These are phyloP conservation scores for Trissoscelio sp. DNA, from an alignment of 2,888 invertebrate species.

Conservation along the genomic window DNA sequence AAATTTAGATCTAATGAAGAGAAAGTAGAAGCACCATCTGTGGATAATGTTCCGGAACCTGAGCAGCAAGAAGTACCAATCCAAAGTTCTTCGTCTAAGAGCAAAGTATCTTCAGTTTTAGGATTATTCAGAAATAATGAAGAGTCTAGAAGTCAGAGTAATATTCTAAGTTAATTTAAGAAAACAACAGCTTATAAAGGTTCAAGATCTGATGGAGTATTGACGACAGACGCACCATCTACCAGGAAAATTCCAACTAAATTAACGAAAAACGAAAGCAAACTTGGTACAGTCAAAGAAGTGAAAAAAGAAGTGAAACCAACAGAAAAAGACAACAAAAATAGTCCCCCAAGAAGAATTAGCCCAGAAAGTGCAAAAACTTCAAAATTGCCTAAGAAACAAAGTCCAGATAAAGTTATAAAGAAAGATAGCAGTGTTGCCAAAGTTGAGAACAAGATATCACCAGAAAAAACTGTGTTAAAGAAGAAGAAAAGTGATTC, in stretches of 20 bases:
- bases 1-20: conserved; percentile 82
- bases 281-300: conserved; percentile 52
- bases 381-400: conserved; percentile 73
- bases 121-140: conserved; percentile 88
- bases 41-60: conserved; percentile 72
- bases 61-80: not conserved
- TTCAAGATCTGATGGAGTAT: conserved; percentile 73
- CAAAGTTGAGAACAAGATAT: conserved; percentile 70
- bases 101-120: conserved; percentile 90
- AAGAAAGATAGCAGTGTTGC: conserved; percentile 61
- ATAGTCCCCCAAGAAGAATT: conserved; percentile 72
- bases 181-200: conserved; percentile 83
- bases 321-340: conserved; percentile 67
- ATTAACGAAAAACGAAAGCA: conserved; percentile 72
- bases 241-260: conserved; percentile 80
- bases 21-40: conserved; percentile 84
- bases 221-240: conserved; percentile 68
- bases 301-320: conserved; percentile 70
- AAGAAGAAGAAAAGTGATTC: conserved; percentile 71
- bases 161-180: conserved; percentile 84
- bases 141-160: conserved; percentile 69
- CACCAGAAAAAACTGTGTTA: conserved; percentile 72
- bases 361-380: conserved; percentile 70
- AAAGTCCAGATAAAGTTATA: conserved; percentile 75
- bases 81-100: conserved; percentile 85